phyloP scores from a whole-genome alignment of 2,113 vertebrate species.

The Epinephelus cyanopodus region DNA sequence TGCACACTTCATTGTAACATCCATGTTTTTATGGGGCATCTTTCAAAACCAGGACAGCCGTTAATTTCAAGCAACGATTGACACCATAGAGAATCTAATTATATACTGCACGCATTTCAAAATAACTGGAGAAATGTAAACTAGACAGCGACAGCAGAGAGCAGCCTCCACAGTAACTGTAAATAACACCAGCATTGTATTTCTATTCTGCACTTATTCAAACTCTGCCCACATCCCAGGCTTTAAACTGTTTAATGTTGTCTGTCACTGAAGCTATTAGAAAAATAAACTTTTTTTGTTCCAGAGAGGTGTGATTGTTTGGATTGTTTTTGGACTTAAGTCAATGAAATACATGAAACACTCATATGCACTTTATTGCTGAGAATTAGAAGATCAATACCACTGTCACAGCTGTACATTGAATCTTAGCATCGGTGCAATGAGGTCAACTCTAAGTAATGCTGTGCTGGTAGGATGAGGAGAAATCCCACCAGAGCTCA shows the following conservation, averaged over 20 bases:
- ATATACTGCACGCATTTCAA: not conserved
- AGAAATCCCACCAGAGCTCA: too few relatives aligned
- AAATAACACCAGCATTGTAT: slow-evolving; percentile 1
- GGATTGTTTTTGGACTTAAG: too few relatives aligned
- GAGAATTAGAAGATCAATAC: not conserved
- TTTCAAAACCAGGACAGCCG: not conserved
- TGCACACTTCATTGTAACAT: not conserved
- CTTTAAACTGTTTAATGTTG: not conserved
- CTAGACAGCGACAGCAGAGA: not conserved
- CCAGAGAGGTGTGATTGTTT: not conserved
- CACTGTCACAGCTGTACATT: not conserved
- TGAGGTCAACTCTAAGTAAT: too few relatives aligned
- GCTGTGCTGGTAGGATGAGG: too few relatives aligned
- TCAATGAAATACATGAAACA: not conserved
- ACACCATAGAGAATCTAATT: slow-evolving; percentile 19
- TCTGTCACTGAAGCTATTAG: not conserved
- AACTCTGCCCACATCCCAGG: too few relatives aligned
- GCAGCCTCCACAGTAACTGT: not conserved
- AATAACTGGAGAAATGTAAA: not conserved
- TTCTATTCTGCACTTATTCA: not conserved
- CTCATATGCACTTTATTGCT: not conserved
- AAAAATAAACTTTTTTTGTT: not conserved
- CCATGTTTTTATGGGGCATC: not conserved
- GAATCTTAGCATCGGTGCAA: not conserved
- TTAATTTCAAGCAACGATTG: slow-evolving; percentile 8